Conservation (phyloP, 2,797 vertebrate species). For the Artibeus jamaicensis region DNA sequence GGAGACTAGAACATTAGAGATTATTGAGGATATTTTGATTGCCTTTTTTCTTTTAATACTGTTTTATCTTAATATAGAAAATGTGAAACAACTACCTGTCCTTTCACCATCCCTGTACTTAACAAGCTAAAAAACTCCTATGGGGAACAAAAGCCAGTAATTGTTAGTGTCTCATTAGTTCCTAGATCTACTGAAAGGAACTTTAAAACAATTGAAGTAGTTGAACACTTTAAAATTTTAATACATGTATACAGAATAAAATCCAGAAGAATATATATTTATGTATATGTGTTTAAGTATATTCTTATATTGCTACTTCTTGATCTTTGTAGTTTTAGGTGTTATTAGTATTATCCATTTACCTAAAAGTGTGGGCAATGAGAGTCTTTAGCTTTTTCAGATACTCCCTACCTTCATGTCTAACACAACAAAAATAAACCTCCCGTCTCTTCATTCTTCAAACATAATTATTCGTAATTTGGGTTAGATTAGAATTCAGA, state of each 20-base stretch:
- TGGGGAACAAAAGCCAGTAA: background rate
- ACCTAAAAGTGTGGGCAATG: background rate
- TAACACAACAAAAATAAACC: background rate
- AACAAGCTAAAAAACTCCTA: background rate
- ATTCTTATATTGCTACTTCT: background rate
- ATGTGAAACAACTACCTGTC: background rate
- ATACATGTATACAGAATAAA: background rate
- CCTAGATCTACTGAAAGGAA: background rate
- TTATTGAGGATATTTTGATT: background rate
- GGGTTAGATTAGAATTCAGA: background rate
- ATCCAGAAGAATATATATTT: background rate
- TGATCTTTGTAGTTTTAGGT: background rate
- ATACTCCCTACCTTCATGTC: background rate
- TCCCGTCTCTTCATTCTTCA: background rate
- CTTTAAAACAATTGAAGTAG: background rate
- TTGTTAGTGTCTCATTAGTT: background rate
- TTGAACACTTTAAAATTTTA: background rate
- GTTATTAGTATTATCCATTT: background rate
- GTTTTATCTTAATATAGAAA: constrained; percentile 24
- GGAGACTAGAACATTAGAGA: background rate
- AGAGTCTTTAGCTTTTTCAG: background rate
- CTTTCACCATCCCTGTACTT: background rate
- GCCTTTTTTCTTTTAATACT: background rate
- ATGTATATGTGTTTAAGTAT: background rate
- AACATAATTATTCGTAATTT: background rate